Base-by-base conservation (phyloP, 2,888 invertebrate species). In the Melieria omissa region DNA sequence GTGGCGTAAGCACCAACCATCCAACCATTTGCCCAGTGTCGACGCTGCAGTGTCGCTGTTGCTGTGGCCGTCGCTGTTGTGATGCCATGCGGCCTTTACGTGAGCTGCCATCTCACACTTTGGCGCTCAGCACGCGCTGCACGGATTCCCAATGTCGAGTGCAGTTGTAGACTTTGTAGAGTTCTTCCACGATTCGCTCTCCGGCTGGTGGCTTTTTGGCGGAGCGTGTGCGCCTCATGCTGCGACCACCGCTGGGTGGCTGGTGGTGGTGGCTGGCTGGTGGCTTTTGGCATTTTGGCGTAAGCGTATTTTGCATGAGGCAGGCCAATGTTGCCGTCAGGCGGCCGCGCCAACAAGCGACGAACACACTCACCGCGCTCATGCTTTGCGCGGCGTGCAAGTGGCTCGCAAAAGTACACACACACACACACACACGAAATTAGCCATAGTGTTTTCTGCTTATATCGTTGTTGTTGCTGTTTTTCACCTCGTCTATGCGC, bases 301-400 rank as follows among this genome's bases (percentile, higher is more conserved):
- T 74, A 70, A 72, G 69, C 63, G 62, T 60, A 69, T 74, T 72
- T 72, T 44, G 45, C 65, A 69, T 72, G 71, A 66, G 74, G 74
- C 71, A 71, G 73, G 71, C 73, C 71, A 64, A 44, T 58, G 16
- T 16, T 52, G 45, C 63, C 47, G 41, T 41, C 47, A 10, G 44
- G 41, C 10, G 60, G 44, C 57, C 46, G 14, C 52, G 45, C 63
- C 47, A 46, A 41, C 47, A 9, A 47, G 41, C 9, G 60, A 29
- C 41, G 10, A 42, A 5, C 58, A 58, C 29, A 16, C 10, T 5
- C 6, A 5, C 12, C 58, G 16, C n/a, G 10, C 10, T 29, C 58
- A 41, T 16, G 10, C 16, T 5, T 29, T 29, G 29, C 29, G 29
- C 41, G 58, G 3, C 58, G 41, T 58, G 29, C 58, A 41, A 58